A percentile compares a stretch with the other conserved stretches of the same genome.
Evolutionary conservation across 2,797 vertebrate genomes (phyloP).

Genomic region (Enteromius anoplus): DNA sequence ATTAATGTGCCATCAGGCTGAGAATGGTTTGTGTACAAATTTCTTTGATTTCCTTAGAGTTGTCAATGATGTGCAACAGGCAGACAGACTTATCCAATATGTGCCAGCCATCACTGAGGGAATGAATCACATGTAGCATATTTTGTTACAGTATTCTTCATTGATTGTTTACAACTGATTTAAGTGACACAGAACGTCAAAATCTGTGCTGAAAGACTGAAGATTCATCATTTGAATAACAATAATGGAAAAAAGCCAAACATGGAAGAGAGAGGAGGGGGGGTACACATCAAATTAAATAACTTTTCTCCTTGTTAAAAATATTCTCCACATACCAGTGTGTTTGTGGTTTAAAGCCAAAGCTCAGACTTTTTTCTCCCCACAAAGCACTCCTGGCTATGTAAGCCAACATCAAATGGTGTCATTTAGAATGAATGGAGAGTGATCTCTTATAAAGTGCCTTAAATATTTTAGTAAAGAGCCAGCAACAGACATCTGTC

Average conservation of each 20-base stretch:
- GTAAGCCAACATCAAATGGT: slow-evolving; percentile 15
- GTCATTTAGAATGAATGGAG: neutral
- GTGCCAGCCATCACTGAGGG: neutral
- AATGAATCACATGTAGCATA: neutral
- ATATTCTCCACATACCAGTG: neutral
- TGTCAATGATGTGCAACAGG: neutral
- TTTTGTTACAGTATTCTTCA: neutral
- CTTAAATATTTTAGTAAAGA: slow-evolving; percentile 28
- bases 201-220: neutral
- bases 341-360: neutral
- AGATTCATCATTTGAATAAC: neutral
- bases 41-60: neutral
- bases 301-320: neutral
- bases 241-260: neutral
- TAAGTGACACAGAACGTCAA: neutral
- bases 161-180: neutral
- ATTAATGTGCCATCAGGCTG: neutral
- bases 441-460: slow-evolving; percentile 12
- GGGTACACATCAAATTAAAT: neutral
- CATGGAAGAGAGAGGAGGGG: no score
- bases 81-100: neutral
- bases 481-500: slow-evolving; percentile 4
- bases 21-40: neutral
- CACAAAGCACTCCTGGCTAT: neutral
- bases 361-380: neutral